Percentiles rank a stretch among this genome's conserved stretches.
Conservation (phyloP, 2,113 vertebrate species). For the Vimba vimba region DNA sequence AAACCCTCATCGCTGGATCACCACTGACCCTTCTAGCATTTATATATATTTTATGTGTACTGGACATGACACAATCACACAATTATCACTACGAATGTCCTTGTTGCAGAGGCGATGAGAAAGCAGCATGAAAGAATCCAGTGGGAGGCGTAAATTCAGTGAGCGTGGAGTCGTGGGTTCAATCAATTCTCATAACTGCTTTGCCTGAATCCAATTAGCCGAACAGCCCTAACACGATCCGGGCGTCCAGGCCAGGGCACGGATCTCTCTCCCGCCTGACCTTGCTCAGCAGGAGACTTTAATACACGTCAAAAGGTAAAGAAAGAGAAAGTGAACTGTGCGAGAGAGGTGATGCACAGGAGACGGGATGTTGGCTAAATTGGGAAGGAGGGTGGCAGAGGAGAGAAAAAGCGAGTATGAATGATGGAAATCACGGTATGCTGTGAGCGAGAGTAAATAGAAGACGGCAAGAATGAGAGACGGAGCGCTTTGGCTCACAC, state of each 20-base stretch:
- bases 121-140: not conserved
- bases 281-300: constrained; percentile 11
- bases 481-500: not conserved
- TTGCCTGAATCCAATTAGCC: constrained; percentile 51
- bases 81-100: constrained; percentile 31
- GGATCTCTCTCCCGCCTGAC: constrained; percentile 25
- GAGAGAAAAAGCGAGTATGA: not conserved
- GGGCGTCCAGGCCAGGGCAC: not conserved
- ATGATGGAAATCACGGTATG: not conserved
- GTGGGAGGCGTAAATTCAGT: not conserved
- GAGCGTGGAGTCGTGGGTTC: constrained; percentile 39
- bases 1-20: not conserved
- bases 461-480: not conserved
- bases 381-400: constrained; percentile 19
- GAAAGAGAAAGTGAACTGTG: not conserved
- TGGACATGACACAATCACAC: not conserved
- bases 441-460: not conserved
- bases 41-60: not conserved
- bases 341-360: not conserved
- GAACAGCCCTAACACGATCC: constrained; percentile 35
- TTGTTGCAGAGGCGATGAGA: not conserved
- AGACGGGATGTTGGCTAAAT: constrained; percentile 14
- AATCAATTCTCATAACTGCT: constrained; percentile 52
- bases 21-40: not conserved
- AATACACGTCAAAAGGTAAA: not conserved